Base-by-base conservation (phyloP, 2,113 vertebrate genomes). In the Takifugu flavidus region DNA sequence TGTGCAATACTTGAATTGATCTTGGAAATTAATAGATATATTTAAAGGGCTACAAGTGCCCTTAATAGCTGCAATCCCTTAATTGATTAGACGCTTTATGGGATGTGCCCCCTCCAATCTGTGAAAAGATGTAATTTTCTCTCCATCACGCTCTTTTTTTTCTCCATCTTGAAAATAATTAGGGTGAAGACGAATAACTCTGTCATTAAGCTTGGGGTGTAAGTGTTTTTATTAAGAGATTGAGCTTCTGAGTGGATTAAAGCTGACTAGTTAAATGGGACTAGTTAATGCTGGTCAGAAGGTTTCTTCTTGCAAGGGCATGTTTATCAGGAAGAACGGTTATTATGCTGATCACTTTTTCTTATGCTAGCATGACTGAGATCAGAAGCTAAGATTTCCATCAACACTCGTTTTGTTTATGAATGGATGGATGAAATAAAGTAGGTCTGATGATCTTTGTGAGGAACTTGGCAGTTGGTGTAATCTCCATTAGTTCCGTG, bases 61-160 rank as follows among this genome's bases (percentile, higher is more conserved):
- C 74, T 79, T 71, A 65, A 78, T 75, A 61, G 70, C 47, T 53
- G 49, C 20, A 20, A 20, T 20, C 20, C 20, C 20, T 20, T 72
- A 84, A 78, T 69, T 75, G 81, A 86, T 81, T 67, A 52, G 73
- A 84, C 69, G 62, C 53, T 77, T 87, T 77, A 79, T 75, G 31
- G 43, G 63, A 70, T 75, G 59, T 43, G 31, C 68, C 61, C 72
- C n/a, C 67, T 56, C 72, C 49, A 47, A 83, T 82, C 83, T 76
- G 62, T 60, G 68, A 67, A 75, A 77, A 70, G 61, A 55, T 59
- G 59, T 58, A 15, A 59, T 82, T 79, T 78, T 72, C 52, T 59
- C 65, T 69, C 60, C 25, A 29, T n/a, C 47, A 44, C 42, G 20
- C 20, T 20, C 53, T 58, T 51, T 66, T 54, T 59, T 49, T 66